Evolutionary conservation across 2,113 vertebrate species (phyloP).

Genomic region (Seriola aureovittata): DNA sequence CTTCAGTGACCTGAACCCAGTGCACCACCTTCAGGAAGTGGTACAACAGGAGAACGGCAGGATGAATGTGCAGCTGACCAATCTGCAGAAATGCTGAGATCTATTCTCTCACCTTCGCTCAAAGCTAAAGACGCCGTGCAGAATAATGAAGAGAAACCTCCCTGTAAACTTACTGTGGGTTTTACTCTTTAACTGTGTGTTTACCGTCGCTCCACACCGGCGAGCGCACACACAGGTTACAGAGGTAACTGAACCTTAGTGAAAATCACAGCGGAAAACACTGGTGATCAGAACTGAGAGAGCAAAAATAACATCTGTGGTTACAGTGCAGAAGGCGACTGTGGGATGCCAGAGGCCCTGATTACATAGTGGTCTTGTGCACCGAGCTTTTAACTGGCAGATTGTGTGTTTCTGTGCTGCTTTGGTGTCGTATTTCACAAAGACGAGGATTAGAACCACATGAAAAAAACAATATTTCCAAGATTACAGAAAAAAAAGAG

Average conservation of each 20-base stretch:
- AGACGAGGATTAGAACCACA: slow-evolving; percentile 37
- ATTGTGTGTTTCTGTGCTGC: slow-evolving; percentile 40
- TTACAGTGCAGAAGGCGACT: slow-evolving; percentile 50
- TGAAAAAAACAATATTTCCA: slow-evolving; percentile 21
- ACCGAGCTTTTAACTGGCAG: slow-evolving; percentile 54
- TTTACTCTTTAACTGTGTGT: slow-evolving; percentile 11
- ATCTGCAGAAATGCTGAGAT: neutral
- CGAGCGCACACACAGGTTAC: slow-evolving; percentile 45
- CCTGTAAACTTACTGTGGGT: slow-evolving; percentile 25
- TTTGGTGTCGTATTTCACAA: slow-evolving; percentile 63
- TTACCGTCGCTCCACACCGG: neutral
- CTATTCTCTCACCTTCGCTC: neutral
- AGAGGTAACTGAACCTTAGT: slow-evolving; percentile 45
- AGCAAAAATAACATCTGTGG: slow-evolving; percentile 72
- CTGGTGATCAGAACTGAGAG: slow-evolving; percentile 54
- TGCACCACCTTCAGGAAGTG: no score
- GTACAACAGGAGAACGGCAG: no score
- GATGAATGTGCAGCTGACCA: no score
- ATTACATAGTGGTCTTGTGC: slow-evolving; percentile 67
- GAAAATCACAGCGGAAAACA: slow-evolving; percentile 51
- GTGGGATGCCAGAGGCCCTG: slow-evolving; percentile 55
- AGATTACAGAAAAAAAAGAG: slow-evolving; percentile 1
- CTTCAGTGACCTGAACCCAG: no score
- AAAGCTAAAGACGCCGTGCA: neutral
- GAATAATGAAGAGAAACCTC: neutral